Evolutionary conservation across 2,797 vertebrate genomes (phyloP), one percentile per base, ranked within the genome.

Genomic region (Rhynchotus rufescens): DNA sequence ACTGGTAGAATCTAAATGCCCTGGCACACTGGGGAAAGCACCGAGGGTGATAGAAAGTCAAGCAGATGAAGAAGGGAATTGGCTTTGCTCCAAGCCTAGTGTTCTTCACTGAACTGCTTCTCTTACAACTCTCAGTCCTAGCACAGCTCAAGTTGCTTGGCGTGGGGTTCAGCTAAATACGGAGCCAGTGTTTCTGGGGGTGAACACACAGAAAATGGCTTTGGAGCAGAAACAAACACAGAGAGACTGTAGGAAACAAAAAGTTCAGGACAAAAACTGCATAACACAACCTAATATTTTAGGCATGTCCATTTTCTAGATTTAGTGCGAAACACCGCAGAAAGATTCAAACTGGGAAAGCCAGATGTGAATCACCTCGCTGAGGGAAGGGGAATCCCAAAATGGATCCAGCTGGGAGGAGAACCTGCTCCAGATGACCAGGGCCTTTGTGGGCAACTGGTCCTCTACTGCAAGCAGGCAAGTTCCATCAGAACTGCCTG

Each of bases 1-100:
- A 94, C 30, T 62, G 62, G 71, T 94, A 72, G 95, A 96, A 96
- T 94, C 90, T 94, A 88, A 92, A 94, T 94, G 71, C 77, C 85
- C 74, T 84, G 65, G 92, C 67, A 95, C 86, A 82, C 61, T 72
- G 38, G 36, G n/a, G 64, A 83, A 91, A 92, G 32, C 80, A 62
- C 14, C 61, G 71, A 77, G 74, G 28, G 57, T 93, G 75, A 74
- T 11, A 90, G 49, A 81, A 94, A 80, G 52, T 80, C 64, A 81
- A 80, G 76, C 88, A 74, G 67, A 80, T 92, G 66, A 61, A 79
- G 93, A 87, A 81, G 25, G 45, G 74, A 21, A 74, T 45, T 23
- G 12, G 56, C 73, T 64, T 88, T 65, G 61, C 67, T 90, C 1
- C 1, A 49, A 94, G 89, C 73, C 78, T 61, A 59, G 60, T 67